Conservation (phyloP, 2,113 vertebrate genomes). For the Climacteris rufus region DNA sequence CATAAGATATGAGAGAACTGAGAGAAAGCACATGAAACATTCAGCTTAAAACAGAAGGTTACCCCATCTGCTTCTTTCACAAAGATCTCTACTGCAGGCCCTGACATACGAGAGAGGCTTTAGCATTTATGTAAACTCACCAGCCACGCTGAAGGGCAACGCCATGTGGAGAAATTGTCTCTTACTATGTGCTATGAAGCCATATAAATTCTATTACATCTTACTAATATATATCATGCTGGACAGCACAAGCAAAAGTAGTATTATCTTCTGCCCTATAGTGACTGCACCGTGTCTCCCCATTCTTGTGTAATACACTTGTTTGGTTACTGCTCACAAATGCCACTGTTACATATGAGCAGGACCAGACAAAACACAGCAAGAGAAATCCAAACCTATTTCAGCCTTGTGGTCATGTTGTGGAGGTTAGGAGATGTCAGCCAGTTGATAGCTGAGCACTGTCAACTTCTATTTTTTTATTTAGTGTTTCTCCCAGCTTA, state of each 20-base stretch:
- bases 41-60: neutral
- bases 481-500: neutral
- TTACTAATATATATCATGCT: neutral
- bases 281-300: neutral
- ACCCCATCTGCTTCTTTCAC: neutral
- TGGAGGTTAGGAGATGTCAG: neutral
- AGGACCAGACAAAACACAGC: neutral
- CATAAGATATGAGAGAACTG: neutral
- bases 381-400: neutral
- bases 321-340: neutral
- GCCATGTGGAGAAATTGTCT: neutral
- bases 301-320: neutral
- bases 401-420: neutral
- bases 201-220: neutral
- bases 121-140: neutral
- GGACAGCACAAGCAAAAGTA: neutral
- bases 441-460: neutral
- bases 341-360: neutral
- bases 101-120: neutral
- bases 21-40: neutral
- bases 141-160: neutral
- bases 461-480: neutral
- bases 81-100: neutral
- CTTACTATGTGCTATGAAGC: neutral
- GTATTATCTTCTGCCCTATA: neutral